Evolutionary conservation across 2,113 vertebrate species (phyloP).

Genomic region (Pycnonotus jocosus): DNA sequence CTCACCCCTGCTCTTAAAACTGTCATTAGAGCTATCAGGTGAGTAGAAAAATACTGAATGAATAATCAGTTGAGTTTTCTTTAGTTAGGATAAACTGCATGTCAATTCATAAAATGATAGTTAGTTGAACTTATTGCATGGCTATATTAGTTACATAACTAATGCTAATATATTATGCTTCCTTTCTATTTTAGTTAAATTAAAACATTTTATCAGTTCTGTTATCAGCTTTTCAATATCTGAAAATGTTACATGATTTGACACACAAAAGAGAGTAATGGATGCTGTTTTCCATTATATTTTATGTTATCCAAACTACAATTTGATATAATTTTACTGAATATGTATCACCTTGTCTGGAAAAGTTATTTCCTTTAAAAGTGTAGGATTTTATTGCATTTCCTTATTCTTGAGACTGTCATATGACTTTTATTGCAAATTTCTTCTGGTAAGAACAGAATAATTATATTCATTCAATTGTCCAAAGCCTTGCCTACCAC

Average conservation of each 20-base stretch:
- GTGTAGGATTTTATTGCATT: neutral
- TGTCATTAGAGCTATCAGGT: slow-evolving; percentile 95
- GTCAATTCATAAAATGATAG: neutral
- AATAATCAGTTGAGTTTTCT: neutral
- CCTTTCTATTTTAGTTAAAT: neutral
- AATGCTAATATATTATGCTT: neutral
- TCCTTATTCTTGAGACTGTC: neutral
- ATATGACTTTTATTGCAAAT: neutral
- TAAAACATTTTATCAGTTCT: neutral
- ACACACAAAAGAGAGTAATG: neutral
- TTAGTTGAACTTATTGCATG: neutral
- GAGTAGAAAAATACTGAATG: slow-evolving; percentile 35
- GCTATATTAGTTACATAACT: neutral
- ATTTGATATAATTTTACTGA: neutral
- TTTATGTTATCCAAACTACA: neutral
- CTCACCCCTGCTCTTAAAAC: slow-evolving; percentile 90
- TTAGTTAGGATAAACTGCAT: neutral
- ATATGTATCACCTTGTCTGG: neutral
- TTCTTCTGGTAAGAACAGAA: neutral
- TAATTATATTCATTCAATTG: neutral
- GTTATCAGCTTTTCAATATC: neutral
- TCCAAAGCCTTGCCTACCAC: neutral
- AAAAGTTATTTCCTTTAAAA: neutral
- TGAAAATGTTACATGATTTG: neutral
- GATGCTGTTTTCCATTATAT: neutral